Evolutionary conservation across 2,113 vertebrate species (phyloP).

Genomic region (Bambusicola thoracicus): DNA sequence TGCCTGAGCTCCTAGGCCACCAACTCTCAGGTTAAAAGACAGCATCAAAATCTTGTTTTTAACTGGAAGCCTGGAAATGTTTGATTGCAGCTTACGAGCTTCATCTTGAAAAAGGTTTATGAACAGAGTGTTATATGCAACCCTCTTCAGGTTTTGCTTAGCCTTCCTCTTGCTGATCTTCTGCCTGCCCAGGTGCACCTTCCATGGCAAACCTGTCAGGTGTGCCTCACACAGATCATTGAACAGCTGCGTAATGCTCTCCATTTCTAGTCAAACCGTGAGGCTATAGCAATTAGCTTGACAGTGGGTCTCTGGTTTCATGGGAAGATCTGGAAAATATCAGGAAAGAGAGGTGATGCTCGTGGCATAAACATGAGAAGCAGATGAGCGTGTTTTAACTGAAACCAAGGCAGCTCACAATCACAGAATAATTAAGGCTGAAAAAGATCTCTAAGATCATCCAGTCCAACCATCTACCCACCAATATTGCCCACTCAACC

Average conservation of each 20-base stretch:
- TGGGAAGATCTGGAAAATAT: background rate
- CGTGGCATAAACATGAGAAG: rapidly evolving
- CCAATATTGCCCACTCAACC: too few species aligned
- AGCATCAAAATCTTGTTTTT: conserved; percentile 94
- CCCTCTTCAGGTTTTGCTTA: conserved; percentile 80
- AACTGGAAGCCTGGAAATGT: conserved; percentile 76
- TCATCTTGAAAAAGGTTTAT: conserved; percentile 87
- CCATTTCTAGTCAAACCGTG: conserved; percentile 52
- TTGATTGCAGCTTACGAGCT: conserved; percentile 56
- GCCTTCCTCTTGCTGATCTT: conserved; percentile 75
- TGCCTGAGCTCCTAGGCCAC: conserved; percentile 85
- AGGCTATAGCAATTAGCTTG: background rate
- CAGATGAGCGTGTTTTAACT: background rate
- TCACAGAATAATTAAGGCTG: too few species aligned
- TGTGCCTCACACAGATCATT: conserved; percentile 88
- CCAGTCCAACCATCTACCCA: too few species aligned
- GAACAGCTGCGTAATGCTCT: conserved; percentile 90
- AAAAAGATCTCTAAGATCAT: too few species aligned
- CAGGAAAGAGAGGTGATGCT: background rate
- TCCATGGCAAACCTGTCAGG: conserved; percentile 84
- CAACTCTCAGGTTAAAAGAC: conserved; percentile 91
- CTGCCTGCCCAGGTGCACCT: conserved; percentile 69
- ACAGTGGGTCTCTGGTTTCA: background rate
- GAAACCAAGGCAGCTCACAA: background rate
- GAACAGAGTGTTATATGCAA: conserved; percentile 87